Base-by-base conservation (phyloP, 1,140 invertebrate genomes). In the Colletes gigas region DNA sequence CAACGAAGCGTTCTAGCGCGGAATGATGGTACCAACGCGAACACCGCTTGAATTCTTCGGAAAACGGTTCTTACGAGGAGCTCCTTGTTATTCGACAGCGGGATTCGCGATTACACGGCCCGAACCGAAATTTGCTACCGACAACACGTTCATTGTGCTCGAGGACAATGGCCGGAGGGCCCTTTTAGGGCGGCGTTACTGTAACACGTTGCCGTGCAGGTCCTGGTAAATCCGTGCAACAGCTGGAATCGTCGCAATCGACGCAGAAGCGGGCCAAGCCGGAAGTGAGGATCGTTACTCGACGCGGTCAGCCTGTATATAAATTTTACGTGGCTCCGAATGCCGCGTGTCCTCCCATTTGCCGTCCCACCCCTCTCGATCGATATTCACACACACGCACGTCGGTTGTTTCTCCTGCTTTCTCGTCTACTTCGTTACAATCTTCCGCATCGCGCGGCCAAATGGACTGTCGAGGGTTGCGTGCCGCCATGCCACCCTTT, bases 201-300 rank as follows among this genome's bases (percentile, higher is more conserved):
- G 78, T 30, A 68, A 73, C 50, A 50, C 55, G 63, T 17, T 50
- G 69, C 39, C 15, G 70, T 41, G 54, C 21, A 54, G 65, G 12
- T 78, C 62, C 30, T 12, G 77, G 55, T 54, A 73, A 78, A 78
- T 78, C 76, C 52, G 54, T 21, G 79, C 78, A 81, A 81, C 82
- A 83, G 78, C 82, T 81, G 81, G 77, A 81, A 75, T 69, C 65
- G 63, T 69, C 52, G 71, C 17, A 19, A 66, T 47, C 60, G 50
- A 59, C 21, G 71, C 19, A 39, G 54, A 74, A 66, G 4, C 39
- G 71, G 50, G 10, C 41, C 39, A 41, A 54, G 54, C 80, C 67
- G 77, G 82, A 83, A 75, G 79, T 15, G 66, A 66, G 60, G 62
- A 41, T 83, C 66, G 82, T 83, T 83, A 81, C 71, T 15, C 68